Percentiles rank a stretch among this genome's conserved stretches.
Conservation (phyloP, 2,888 invertebrate species). For the Hydriomena furcata region DNA sequence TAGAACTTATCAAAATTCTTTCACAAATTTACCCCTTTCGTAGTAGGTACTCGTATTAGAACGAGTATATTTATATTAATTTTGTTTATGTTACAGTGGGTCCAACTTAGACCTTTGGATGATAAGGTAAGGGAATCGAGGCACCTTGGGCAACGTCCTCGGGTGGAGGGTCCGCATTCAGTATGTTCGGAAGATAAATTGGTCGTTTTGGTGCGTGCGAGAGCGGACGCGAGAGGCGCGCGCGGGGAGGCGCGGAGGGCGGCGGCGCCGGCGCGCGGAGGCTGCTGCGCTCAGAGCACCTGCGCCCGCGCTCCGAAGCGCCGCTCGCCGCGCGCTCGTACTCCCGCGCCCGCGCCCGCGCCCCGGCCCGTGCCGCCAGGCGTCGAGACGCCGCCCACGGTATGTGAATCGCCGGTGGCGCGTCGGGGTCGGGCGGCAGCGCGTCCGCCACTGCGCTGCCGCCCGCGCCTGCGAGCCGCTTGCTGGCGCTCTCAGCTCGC, state of each 20-base stretch:
- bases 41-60: no score
- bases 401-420: conserved; percentile 71
- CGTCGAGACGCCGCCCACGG: conserved; percentile 81
- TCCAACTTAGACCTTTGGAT: not conserved
- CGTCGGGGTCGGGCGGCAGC: conserved; percentile 81
- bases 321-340: conserved; percentile 80
- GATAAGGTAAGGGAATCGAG: conserved; percentile 32
- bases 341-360: conserved; percentile 65
- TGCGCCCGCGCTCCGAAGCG: conserved; percentile 85
- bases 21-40: no score
- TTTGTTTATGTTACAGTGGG: not conserved
- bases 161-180: conserved; percentile 69
- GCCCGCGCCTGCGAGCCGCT: conserved; percentile 57
- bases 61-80: no score
- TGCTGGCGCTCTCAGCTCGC: conserved; percentile 62
- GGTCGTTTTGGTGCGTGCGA: conserved; percentile 80
- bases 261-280: conserved; percentile 84
- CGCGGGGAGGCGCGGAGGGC: conserved; percentile 78
- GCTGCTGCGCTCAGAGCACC: conserved; percentile 88
- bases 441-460: conserved; percentile 76
- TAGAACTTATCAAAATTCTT: no score
- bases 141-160: conserved; percentile 68
- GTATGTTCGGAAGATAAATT: conserved; percentile 81
- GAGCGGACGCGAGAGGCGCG: conserved; percentile 62
- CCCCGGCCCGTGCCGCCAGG: conserved; percentile 61